These are phyloP conservation scores for Aphelinus certus DNA, from an alignment of 1,140 invertebrate species.

Conservation along the genomic window DNA sequence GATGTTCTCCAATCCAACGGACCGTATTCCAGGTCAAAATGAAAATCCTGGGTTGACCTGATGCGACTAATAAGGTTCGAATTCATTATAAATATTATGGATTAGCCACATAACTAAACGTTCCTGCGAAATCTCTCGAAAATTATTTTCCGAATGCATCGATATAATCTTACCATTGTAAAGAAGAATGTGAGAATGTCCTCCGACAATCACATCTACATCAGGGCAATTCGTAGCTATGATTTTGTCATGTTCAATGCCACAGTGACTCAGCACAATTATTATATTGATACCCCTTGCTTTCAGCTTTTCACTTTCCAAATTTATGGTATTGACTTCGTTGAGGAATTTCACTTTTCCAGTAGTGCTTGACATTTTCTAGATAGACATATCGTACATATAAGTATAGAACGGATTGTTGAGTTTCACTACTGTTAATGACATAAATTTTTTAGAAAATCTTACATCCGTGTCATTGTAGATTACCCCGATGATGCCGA, in stretches of 20 bases:
- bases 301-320: slow-evolving; percentile 72
- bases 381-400: slow-evolving; percentile 8
- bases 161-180: slow-evolving; percentile 66
- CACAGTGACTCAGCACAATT: slow-evolving; percentile 83
- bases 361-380: slow-evolving; percentile 69
- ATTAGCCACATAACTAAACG: too few relatives aligned
- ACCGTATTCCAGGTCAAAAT: too few relatives aligned
- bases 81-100: too few relatives aligned
- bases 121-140: neutral
- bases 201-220: slow-evolving; percentile 85
- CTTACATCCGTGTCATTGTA: slow-evolving; percentile 75
- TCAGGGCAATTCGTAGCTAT: slow-evolving; percentile 74
- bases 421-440: too few relatives aligned
- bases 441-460: slow-evolving; percentile 35
- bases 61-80: too few relatives aligned
- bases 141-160: neutral
- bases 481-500: slow-evolving; percentile 86
- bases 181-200: slow-evolving; percentile 86
- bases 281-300: slow-evolving; percentile 76
- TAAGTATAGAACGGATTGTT: neutral
- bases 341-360: slow-evolving; percentile 73
- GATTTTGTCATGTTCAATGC: slow-evolving; percentile 74
- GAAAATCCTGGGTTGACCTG: too few relatives aligned
- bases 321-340: slow-evolving; percentile 73
- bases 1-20: too few relatives aligned